Percentiles rank a stretch among this genome's conserved stretches.
Conservation (phyloP, 2,797 vertebrate genomes). For the Hippopotamyrus pictus region DNA sequence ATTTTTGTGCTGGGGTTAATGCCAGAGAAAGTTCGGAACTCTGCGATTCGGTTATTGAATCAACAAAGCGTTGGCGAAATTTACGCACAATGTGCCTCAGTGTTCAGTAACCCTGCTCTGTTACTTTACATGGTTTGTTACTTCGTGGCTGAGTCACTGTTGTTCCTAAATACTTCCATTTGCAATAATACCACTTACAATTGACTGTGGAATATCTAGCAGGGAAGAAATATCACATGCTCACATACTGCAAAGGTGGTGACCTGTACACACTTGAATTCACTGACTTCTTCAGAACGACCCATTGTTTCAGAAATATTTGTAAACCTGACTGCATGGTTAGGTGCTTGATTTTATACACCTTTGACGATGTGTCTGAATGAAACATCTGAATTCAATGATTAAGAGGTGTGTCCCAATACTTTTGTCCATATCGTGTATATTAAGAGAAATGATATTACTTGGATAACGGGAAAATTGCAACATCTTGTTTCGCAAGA, state of each 20-base stretch:
- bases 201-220: neutral
- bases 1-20: neutral
- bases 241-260: no score
- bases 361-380: neutral
- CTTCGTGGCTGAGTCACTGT: neutral
- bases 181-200: neutral
- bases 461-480: neutral
- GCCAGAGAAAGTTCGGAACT: neutral
- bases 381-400: neutral
- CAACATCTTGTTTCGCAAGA: neutral
- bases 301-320: neutral
- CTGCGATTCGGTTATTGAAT: neutral
- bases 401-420: neutral
- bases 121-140: neutral
- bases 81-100: neutral
- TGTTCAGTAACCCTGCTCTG: neutral
- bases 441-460: neutral
- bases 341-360: neutral
- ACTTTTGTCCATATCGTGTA: neutral
- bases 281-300: neutral
- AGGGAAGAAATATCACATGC: neutral
- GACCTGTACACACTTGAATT: neutral
- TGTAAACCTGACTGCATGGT: neutral
- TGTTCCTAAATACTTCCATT: neutral
- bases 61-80: neutral